These are phyloP conservation scores for Pelodytes ibericus DNA, from an alignment of 2,797 vertebrate genomes.

Conservation along the genomic window DNA sequence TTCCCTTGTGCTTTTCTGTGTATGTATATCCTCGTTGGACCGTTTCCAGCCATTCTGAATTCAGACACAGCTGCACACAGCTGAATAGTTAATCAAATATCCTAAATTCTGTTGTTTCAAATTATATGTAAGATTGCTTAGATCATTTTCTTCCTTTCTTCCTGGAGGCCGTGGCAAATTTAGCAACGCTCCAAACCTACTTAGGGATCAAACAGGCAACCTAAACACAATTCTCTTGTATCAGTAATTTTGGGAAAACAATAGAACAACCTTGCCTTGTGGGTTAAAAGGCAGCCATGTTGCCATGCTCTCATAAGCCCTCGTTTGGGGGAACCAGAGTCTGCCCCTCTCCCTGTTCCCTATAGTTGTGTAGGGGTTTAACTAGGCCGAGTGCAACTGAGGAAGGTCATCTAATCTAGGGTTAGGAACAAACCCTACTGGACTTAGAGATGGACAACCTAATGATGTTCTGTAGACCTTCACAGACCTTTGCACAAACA, in stretches of 20 bases:
- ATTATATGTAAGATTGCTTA: constrained; percentile 80
- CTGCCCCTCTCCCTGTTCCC: too few species aligned
- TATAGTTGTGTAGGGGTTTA: too few species aligned
- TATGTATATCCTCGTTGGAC: constrained; percentile 71
- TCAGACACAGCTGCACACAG: constrained; percentile 75
- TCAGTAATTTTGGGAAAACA: background rate
- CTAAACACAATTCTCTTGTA: constrained; percentile 31
- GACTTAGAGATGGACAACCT: too few species aligned
- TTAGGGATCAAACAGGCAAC: constrained; percentile 46
- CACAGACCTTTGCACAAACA: too few species aligned
- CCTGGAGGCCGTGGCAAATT: constrained; percentile 60
- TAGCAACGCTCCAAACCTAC: constrained; percentile 35
- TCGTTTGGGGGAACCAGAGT: too few species aligned
- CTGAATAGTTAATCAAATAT: constrained; percentile 84
- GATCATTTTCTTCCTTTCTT: constrained; percentile 69
- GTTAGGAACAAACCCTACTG: too few species aligned
- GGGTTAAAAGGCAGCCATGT: background rate
- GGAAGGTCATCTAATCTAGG: too few species aligned
- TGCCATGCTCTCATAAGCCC: too few species aligned
- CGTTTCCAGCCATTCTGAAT: constrained; percentile 73
- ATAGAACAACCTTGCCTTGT: background rate
- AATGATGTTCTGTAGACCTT: too few species aligned
- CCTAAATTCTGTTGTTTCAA: constrained; percentile 81
- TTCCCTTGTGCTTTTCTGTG: constrained; percentile 46
- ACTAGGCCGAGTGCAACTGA: too few species aligned